Conservation (phyloP, 2,113 vertebrate genomes). For the Vidua chalybeata region DNA sequence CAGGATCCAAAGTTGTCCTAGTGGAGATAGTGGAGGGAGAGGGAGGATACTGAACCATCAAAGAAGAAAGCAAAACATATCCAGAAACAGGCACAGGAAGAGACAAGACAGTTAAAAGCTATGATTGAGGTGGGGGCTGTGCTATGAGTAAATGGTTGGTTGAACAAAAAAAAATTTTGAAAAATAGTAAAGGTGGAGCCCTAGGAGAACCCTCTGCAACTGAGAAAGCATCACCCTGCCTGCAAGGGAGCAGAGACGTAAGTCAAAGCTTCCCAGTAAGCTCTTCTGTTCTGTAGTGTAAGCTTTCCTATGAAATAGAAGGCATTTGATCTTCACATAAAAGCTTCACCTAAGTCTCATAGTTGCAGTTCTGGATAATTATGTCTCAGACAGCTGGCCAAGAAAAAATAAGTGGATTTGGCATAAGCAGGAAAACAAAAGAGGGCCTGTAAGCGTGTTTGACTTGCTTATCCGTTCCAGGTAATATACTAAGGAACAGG, state of each 20-base stretch:
- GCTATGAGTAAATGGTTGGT: neutral
- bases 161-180: neutral
- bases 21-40: neutral
- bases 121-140: neutral
- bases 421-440: constrained; percentile 39
- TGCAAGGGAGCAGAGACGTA: neutral
- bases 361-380: neutral
- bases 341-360: constrained; percentile 15
- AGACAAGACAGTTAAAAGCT: neutral
- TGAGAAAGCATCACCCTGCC: neutral
- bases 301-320: neutral
- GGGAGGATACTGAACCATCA: neutral
- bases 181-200: neutral
- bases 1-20: neutral
- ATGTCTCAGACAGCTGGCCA: neutral
- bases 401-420: neutral
- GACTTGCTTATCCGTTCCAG: constrained; percentile 4
- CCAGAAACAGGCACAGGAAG: neutral
- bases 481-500: constrained; percentile 29
- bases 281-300: neutral
- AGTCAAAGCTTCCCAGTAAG: neutral
- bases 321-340: constrained; percentile 26
- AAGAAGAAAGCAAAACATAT: neutral
- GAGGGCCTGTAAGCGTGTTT: neutral
- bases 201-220: neutral